Conservation (phyloP, 2,113 vertebrate species). For the Catharus fuscescens region DNA sequence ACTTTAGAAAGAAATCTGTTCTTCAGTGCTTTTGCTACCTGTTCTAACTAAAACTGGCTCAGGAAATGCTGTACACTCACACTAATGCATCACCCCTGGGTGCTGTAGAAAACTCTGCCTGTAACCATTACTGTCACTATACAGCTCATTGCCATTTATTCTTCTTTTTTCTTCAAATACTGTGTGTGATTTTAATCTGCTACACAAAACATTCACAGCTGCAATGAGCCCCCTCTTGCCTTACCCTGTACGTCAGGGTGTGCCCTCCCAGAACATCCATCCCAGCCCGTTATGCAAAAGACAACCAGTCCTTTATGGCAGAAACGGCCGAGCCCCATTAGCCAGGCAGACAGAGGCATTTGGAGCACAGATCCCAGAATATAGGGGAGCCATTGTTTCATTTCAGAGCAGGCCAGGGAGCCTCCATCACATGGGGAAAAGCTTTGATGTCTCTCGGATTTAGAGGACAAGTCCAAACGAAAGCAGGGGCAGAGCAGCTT, state of each 20-base stretch:
- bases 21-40: not conserved
- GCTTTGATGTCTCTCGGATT: not conserved
- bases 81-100: not conserved
- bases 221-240: not conserved
- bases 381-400: conserved; percentile 35
- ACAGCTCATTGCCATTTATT: not conserved
- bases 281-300: not conserved
- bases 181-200: not conserved
- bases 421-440: not conserved
- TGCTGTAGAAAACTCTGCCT: not conserved
- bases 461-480: not conserved
- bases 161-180: not conserved
- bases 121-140: not conserved
- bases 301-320: conserved; percentile 39
- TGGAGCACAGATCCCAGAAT: not conserved
- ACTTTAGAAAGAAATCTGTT: not conserved
- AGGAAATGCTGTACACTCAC: not conserved
- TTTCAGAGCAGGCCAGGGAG: not conserved
- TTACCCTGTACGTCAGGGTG: not conserved
- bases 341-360: not conserved
- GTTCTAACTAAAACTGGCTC: not conserved
- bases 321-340: not conserved
- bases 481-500: not conserved
- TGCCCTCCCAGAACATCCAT: not conserved
- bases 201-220: not conserved